Base-by-base conservation (phyloP, 2,888 invertebrate genomes). In the Holacanthella duospinosa region DNA sequence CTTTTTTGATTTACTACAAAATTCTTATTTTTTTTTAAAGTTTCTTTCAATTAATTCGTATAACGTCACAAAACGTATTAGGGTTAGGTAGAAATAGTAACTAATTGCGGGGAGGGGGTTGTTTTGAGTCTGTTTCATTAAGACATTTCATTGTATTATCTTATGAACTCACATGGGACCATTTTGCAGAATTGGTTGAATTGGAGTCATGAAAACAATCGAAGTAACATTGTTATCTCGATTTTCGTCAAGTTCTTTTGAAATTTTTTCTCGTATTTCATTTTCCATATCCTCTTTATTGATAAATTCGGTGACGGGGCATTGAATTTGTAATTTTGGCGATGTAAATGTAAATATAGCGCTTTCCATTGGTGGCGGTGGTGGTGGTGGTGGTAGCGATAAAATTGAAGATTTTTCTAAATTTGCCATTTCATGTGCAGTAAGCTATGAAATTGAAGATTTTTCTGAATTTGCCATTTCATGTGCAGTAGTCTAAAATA, bases 211-310 rank as follows among this genome's bases (percentile, higher is more conserved):
- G 9, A 60, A 1, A 61, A 43, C 29, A 61, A 43, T 16, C 59
- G 54, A 44, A 36, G n/a, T n/a, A n/a, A n/a, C 48, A 4, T 21
- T 54, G 57, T 25, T 29, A 75, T 66, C 64, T 78, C 79, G 79
- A 78, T 79, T 36, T 77, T 78, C 43, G 72, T 80, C 58, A 19
- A 57, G 12, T 3, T 3, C 19, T 29, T 2, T 12, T 24, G 27
- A 3, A 27, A 59, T 21, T 9, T 44, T 25, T 59, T 43, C 12
- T 21, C 26, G n/a, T n/a, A 48, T n/a, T 21, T 59, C 44, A 21
- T 29, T 9, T 12, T 58, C 48, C 6, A 21, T 26, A 2, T 59
- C 44, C 3, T 25, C 27, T 24, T 26, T 26, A 26, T 24, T n/a
- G n/a, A n/a, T n/a, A n/a, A n/a, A n/a, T n/a, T n/a, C n/a, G n/a